Evolutionary conservation across 2,888 invertebrate species (phyloP).

Genomic region (Blastobasis adustella): DNA sequence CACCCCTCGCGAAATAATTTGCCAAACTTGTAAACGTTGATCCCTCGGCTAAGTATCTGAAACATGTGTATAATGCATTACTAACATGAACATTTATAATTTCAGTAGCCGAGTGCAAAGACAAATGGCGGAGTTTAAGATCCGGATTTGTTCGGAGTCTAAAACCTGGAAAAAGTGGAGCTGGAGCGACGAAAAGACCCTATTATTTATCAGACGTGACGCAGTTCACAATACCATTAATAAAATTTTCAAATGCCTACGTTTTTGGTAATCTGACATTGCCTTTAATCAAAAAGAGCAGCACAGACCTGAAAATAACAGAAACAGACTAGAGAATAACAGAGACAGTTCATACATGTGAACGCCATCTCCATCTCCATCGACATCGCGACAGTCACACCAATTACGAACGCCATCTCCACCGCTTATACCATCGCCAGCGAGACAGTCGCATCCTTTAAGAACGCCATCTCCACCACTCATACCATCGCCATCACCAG

Average conservation of each 20-base stretch:
- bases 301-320: slow-evolving; percentile 8
- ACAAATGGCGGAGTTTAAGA: slow-evolving; percentile 8
- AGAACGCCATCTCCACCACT: slow-evolving; percentile 10
- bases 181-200: slow-evolving; percentile 7
- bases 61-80: background rate
- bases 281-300: slow-evolving; percentile 7
- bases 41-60: slow-evolving; percentile 8
- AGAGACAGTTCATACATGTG: slow-evolving; percentile 10
- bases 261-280: slow-evolving; percentile 10
- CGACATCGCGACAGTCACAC: slow-evolving; percentile 8
- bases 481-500: slow-evolving; percentile 7
- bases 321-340: slow-evolving; percentile 11
- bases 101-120: slow-evolving; percentile 2
- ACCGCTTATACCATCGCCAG: slow-evolving; percentile 10
- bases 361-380: slow-evolving; percentile 9
- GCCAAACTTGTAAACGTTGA: slow-evolving; percentile 7
- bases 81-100: slow-evolving; percentile 2
- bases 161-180: slow-evolving; percentile 7
- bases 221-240: slow-evolving; percentile 10
- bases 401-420: slow-evolving; percentile 9
- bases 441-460: slow-evolving; percentile 7
- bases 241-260: slow-evolving; percentile 4
- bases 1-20: slow-evolving; percentile 8
- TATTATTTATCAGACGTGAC: slow-evolving; percentile 10
- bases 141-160: slow-evolving; percentile 7